These are phyloP conservation scores for Tragelaphus strepsiceros DNA, from an alignment of 2,113 vertebrate genomes.

Conservation along the genomic window DNA sequence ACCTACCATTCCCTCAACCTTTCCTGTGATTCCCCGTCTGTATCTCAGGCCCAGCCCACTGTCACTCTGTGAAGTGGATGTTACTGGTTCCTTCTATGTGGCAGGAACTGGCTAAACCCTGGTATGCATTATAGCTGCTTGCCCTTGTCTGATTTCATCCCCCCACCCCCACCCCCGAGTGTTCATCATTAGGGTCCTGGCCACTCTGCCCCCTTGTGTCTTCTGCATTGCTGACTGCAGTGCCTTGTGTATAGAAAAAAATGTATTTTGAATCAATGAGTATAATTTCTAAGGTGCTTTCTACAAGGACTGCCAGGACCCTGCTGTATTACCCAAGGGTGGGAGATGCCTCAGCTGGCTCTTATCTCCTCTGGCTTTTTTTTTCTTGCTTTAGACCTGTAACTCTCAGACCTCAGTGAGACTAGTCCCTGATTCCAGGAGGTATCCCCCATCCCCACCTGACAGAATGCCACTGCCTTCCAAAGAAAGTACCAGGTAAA, in stretches of 20 bases:
- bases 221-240: neutral
- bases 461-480: neutral
- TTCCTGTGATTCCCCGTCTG: too few relatives aligned
- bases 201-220: neutral
- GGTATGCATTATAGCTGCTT: neutral
- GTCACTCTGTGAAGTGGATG: neutral
- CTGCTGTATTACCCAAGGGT: neutral
- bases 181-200: neutral
- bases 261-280: neutral
- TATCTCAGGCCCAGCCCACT: neutral
- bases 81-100: neutral
- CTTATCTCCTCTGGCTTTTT: neutral
- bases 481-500: neutral
- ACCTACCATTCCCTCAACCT: neutral
- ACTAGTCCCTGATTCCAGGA: neutral
- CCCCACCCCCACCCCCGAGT: accelerated
- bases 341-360: neutral
- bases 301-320: neutral
- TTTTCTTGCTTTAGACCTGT: neutral
- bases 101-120: neutral
- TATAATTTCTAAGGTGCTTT: neutral
- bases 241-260: neutral
- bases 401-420: neutral
- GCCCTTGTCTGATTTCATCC: accelerated
- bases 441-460: accelerated